Evolutionary conservation across 2,113 vertebrate species (phyloP).

Genomic region (Seriola rivoliana): DNA sequence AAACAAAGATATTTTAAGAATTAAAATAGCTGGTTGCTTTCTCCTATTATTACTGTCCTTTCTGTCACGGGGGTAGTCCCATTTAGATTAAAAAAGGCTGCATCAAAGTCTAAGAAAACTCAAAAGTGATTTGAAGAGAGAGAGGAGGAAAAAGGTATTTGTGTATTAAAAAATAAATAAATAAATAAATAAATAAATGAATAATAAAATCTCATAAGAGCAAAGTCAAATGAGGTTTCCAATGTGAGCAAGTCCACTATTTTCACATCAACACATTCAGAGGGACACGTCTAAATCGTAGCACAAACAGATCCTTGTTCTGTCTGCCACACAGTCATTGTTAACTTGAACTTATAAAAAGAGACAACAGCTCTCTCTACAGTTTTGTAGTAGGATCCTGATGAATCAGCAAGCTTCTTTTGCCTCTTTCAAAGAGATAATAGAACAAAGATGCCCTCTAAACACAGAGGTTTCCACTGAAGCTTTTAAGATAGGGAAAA

Average conservation of each 20-base stretch:
- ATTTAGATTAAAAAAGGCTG: not conserved
- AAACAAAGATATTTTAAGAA: not conserved
- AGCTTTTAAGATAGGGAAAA: not conserved
- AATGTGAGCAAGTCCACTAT: not conserved
- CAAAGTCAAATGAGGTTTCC: not conserved
- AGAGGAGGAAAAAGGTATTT: not conserved
- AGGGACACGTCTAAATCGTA: not conserved
- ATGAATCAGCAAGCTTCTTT: constrained; percentile 15
- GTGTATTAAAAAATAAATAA: not conserved
- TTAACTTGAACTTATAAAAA: not conserved
- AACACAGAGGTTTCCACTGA: not conserved
- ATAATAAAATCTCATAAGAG: not conserved
- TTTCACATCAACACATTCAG: not conserved
- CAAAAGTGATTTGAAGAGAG: not conserved
- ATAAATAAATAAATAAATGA: not conserved
- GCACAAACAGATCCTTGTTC: not conserved
- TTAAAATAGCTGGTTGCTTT: not conserved
- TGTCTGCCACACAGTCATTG: not conserved
- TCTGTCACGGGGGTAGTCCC: not conserved
- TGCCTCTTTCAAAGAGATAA: constrained; percentile 4
- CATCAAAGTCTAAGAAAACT: not conserved
- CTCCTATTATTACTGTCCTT: not conserved
- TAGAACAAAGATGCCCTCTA: not conserved
- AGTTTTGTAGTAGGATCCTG: not conserved
- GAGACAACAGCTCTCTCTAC: not conserved